Percentiles rank a stretch among this genome's conserved stretches.
Conservation (phyloP, 2,888 invertebrate species). For the Lepidochitona cinerea region DNA sequence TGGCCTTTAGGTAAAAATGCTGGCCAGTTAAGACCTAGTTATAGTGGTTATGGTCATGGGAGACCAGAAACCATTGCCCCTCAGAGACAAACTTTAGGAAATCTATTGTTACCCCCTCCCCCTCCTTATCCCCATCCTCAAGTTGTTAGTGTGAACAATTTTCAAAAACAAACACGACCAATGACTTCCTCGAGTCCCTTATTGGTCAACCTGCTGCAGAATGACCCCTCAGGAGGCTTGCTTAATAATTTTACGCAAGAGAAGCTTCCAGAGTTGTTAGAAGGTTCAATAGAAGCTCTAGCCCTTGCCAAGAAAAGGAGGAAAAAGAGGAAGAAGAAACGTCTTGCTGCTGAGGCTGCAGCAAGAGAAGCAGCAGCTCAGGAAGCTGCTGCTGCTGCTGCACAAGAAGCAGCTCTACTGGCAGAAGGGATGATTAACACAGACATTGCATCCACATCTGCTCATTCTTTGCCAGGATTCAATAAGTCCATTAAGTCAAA, state of each 20-base stretch:
- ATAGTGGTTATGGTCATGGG: conserved; percentile 1
- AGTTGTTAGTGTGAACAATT: conserved; percentile 49
- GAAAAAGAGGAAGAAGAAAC: conserved; percentile 46
- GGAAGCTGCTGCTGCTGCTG: conserved; percentile 25
- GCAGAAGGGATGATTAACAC: conserved; percentile 41
- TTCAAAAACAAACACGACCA: conserved; percentile 49
- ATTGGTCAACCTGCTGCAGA: conserved; percentile 91
- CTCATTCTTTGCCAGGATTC: not conserved
- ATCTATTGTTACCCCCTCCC: conserved; percentile 52
- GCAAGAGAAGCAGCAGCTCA: conserved; percentile 26
- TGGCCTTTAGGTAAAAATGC: conserved; percentile 22
- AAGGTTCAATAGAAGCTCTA: conserved; percentile 34
- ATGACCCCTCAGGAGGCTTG: conserved; percentile 74
- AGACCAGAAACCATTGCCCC: conserved; percentile 21
- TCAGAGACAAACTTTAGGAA: conserved; percentile 3
- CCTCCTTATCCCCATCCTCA: conserved; percentile 52
- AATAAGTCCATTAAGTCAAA: not conserved
- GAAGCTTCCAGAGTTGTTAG: conserved; percentile 40
- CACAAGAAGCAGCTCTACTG: conserved; percentile 22
- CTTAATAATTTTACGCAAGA: conserved; percentile 40
- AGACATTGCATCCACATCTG: conserved; percentile 26
- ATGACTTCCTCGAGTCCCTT: conserved; percentile 82
- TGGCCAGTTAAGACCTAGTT: conserved; percentile 20
- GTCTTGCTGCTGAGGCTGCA: not conserved
- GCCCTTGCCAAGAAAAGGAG: conserved; percentile 50